Conservation (phyloP, 2,797 vertebrate genomes). For the Epinephelus awoara region DNA sequence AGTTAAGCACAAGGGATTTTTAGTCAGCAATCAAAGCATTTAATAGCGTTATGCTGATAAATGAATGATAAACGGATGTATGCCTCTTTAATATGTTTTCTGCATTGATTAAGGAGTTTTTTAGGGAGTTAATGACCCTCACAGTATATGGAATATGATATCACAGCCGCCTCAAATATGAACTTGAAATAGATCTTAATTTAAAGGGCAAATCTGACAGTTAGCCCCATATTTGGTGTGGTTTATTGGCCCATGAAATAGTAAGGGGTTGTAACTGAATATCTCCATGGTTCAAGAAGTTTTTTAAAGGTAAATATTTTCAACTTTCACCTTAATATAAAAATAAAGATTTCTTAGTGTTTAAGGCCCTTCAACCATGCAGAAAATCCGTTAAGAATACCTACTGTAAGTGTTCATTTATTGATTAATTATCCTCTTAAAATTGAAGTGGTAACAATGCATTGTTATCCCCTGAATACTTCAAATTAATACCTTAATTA, state of each 20-base stretch:
- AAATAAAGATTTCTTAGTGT: background rate
- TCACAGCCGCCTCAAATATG: background rate
- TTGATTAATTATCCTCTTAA: background rate
- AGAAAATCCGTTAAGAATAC: too few species aligned
- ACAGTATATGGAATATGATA: slow-evolving; percentile 1
- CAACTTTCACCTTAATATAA: background rate
- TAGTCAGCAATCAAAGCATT: background rate
- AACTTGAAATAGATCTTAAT: background rate
- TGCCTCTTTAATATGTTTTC: background rate
- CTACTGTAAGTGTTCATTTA: background rate
- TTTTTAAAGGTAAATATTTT: background rate
- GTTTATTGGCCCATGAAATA: background rate
- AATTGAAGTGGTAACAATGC: too few species aligned
- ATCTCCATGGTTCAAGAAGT: background rate
- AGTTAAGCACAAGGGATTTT: background rate
- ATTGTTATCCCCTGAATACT: background rate
- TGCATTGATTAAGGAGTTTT: background rate
- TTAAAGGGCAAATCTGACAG: fast-evolving
- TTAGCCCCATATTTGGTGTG: background rate
- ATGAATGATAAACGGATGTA: background rate
- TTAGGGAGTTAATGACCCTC: background rate
- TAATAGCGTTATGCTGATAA: background rate
- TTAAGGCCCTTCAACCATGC: too few species aligned
- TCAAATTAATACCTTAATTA: background rate
- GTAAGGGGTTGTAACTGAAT: too few species aligned